Percentiles rank a stretch among this genome's conserved stretches.
Conservation (phyloP, 2,888 invertebrate genomes). For the Cosmorhoe ocellata region DNA sequence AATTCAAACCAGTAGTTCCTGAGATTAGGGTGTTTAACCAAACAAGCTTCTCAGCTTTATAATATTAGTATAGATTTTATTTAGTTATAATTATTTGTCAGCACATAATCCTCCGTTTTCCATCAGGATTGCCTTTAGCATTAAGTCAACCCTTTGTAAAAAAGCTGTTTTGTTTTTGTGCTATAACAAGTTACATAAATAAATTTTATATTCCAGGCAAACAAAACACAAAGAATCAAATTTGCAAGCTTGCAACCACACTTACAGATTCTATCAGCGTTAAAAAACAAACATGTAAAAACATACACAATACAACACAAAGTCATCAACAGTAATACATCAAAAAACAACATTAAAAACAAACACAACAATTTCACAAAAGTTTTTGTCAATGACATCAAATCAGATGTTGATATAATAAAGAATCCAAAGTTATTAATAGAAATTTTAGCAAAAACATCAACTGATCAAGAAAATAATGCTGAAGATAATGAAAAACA, state of each 20-base stretch:
- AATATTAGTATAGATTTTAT: too few species aligned
- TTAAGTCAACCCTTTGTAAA: not conserved
- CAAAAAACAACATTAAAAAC: not conserved
- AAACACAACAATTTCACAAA: conserved; percentile 11
- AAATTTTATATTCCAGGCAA: conserved; percentile 5
- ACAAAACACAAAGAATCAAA: not conserved
- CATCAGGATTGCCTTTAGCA: not conserved
- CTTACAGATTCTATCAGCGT: conserved; percentile 10
- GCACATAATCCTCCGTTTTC: too few species aligned
- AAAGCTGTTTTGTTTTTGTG: too few species aligned
- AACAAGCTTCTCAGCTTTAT: too few species aligned
- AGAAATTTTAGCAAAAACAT: not conserved
- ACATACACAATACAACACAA: conserved; percentile 14
- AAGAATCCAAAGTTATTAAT: conserved; percentile 10
- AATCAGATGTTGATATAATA: conserved; percentile 3
- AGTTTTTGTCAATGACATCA: conserved; percentile 17
- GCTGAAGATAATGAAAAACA: conserved; percentile 3
- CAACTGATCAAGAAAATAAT: conserved; percentile 1
- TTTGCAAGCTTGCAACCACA: not conserved
- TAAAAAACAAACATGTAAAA: conserved; percentile 8
- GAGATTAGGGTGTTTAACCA: too few species aligned
- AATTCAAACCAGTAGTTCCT: too few species aligned
- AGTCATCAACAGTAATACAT: not conserved
- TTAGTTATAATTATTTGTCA: too few species aligned
- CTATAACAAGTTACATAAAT: too few species aligned